Evolutionary conservation across 2,888 invertebrate genomes (phyloP).

Genomic region (Hartigia nigra): DNA sequence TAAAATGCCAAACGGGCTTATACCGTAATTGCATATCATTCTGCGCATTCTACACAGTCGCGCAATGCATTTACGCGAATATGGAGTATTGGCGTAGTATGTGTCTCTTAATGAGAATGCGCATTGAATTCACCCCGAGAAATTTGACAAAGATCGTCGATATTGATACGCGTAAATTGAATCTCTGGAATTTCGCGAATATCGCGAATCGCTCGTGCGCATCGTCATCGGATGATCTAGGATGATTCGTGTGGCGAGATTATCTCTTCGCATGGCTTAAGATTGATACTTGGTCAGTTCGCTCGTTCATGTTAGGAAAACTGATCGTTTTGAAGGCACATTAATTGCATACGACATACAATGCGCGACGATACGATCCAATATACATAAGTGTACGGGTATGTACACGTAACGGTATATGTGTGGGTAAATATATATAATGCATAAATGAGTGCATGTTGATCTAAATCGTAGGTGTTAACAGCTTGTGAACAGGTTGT

Average conservation of each 20-base stretch:
- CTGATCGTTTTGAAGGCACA: background rate
- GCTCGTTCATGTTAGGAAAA: slow-evolving; percentile 15
- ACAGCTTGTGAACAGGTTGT: background rate
- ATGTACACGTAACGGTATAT: slow-evolving; percentile 19
- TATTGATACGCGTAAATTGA: background rate
- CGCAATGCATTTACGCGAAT: background rate
- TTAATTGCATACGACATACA: background rate
- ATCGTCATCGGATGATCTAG: slow-evolving; percentile 29
- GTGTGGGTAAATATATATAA: slow-evolving; percentile 17
- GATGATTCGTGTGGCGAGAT: slow-evolving; percentile 25
- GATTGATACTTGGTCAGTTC: slow-evolving; percentile 30
- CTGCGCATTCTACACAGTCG: background rate
- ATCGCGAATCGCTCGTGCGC: background rate
- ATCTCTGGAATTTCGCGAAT: background rate
- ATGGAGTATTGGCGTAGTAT: background rate
- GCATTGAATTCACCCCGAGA: background rate
- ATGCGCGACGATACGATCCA: background rate
- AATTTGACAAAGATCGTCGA: background rate
- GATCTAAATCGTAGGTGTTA: no score
- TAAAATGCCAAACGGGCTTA: background rate
- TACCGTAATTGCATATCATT: background rate
- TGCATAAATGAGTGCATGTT: no score
- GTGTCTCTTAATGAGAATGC: background rate
- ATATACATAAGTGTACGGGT: background rate
- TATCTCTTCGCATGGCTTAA: slow-evolving; percentile 36